phyloP scores from a whole-genome alignment of 2,888 invertebrate species.

The Dolichomitus sp. region DNA sequence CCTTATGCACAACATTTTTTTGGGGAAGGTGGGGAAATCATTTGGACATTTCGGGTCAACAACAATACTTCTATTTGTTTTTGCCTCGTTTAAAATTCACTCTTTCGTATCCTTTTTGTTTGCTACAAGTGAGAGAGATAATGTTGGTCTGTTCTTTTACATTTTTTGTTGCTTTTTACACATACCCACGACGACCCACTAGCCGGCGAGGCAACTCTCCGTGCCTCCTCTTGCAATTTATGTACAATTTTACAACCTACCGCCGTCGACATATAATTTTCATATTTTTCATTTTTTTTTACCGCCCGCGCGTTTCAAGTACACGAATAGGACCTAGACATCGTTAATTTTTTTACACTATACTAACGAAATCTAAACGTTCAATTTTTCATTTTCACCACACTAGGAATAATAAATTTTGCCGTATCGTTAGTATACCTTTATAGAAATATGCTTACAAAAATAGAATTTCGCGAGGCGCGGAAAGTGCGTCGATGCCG shows the following conservation, averaged over 20 bases:
- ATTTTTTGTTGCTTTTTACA: constrained; percentile 68
- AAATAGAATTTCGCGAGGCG: constrained; percentile 86
- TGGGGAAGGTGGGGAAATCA: too few relatives aligned
- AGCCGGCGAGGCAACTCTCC: constrained; percentile 84
- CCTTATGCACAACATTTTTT: too few relatives aligned
- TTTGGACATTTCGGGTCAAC: too few relatives aligned
- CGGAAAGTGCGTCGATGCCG: constrained; percentile 82
- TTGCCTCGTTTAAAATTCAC: constrained; percentile 53
- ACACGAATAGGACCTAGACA: constrained; percentile 86
- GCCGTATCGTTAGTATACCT: constrained; percentile 86
- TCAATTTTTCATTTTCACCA: constrained; percentile 85
- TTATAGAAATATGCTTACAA: constrained; percentile 87
- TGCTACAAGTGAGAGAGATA: constrained; percentile 77
- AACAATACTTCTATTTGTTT: constrained; percentile 42
- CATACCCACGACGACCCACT: constrained; percentile 78
- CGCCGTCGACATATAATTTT: constrained; percentile 86
- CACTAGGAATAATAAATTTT: constrained; percentile 86
- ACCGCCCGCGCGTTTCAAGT: constrained; percentile 79
- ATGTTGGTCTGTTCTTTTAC: constrained; percentile 73
- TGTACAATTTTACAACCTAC: constrained; percentile 88
- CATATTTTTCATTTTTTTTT: constrained; percentile 74
- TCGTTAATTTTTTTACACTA: constrained; percentile 86
- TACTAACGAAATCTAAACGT: constrained; percentile 87
- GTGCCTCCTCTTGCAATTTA: constrained; percentile 88
- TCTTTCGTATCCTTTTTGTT: constrained; percentile 51